Percentiles rank a stretch among this genome's conserved stretches.
Evolutionary conservation across 2,888 invertebrate species (phyloP).

Genomic region (Ectobius pallidus): DNA sequence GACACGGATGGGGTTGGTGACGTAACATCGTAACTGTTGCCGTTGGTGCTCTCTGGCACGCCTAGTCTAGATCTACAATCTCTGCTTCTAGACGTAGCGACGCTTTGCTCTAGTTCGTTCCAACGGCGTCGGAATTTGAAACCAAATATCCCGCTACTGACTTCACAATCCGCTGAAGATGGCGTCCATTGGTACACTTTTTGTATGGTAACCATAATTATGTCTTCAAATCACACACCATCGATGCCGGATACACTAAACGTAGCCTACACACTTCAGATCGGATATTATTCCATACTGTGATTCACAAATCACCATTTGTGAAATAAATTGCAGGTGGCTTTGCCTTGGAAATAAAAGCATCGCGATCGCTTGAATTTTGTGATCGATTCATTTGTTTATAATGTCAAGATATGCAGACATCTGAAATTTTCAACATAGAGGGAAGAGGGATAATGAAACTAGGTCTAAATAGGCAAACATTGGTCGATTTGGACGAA

Average conservation of each 20-base stretch:
- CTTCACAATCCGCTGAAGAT: conserved; percentile 28
- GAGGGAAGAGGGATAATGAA: no score
- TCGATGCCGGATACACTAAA: not conserved
- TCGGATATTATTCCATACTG: not conserved
- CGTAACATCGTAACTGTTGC: conserved; percentile 41
- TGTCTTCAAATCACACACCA: not conserved
- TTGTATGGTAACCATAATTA: conserved; percentile 34
- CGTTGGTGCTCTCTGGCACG: conserved; percentile 28
- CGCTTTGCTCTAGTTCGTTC: conserved; percentile 47
- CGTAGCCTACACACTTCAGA: not conserved
- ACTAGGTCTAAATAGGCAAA: no score
- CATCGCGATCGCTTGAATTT: no score
- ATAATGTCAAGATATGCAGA: no score
- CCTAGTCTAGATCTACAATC: conserved; percentile 26
- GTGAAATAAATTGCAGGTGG: not conserved
- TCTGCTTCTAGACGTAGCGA: conserved; percentile 26
- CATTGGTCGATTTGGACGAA: no score
- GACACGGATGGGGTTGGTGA: conserved; percentile 33
- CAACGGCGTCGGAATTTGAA: conserved; percentile 47
- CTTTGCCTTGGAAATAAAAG: not conserved
- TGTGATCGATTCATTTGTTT: no score
- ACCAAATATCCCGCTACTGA: conserved; percentile 42
- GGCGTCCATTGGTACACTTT: conserved; percentile 44
- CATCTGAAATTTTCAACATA: no score
- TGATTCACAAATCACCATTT: not conserved